Evolutionary conservation across 1,140 invertebrate species (phyloP).

Genomic region (Pectinophora gossypiella): DNA sequence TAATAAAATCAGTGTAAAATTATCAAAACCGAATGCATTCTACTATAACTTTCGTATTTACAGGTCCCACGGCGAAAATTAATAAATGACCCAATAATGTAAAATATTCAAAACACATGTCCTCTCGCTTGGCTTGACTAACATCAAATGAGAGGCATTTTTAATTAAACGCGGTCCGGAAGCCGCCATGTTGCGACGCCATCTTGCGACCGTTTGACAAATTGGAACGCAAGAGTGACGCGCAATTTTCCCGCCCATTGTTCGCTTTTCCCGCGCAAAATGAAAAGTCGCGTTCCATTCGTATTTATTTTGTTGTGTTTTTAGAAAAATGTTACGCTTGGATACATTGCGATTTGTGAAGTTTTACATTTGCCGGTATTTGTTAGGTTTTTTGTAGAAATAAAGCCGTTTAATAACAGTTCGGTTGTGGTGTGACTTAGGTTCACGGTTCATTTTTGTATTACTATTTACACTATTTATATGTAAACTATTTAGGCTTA

Average conservation of each 20-base stretch:
- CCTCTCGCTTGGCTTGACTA: slow-evolving; percentile 32
- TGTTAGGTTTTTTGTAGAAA: no score
- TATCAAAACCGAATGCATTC: no score
- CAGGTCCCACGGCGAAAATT: no score
- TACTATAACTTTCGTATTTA: no score
- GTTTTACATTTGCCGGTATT: background rate
- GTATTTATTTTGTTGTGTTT: slow-evolving; percentile 58
- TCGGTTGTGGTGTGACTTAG: no score
- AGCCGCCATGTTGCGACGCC: slow-evolving; percentile 69
- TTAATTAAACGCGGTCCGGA: slow-evolving; percentile 70
- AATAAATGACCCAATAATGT: background rate
- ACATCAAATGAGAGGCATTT: slow-evolving; percentile 67
- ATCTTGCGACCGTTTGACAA: slow-evolving; percentile 71
- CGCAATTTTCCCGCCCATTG: slow-evolving; percentile 73
- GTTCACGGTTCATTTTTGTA: no score
- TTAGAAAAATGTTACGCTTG: slow-evolving; percentile 53
- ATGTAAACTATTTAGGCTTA: no score
- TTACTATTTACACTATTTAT: no score
- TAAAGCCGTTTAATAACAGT: no score
- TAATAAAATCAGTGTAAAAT: no score
- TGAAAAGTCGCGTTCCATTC: slow-evolving; percentile 69
- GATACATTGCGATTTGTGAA: slow-evolving; percentile 36
- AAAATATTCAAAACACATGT: slow-evolving; percentile 30
- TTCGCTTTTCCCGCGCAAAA: slow-evolving; percentile 69
- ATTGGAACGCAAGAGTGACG: slow-evolving; percentile 72